Percentiles rank a stretch among this genome's conserved stretches.
Conservation (phyloP, 1,140 invertebrate species). For the Orius insidiosus region DNA sequence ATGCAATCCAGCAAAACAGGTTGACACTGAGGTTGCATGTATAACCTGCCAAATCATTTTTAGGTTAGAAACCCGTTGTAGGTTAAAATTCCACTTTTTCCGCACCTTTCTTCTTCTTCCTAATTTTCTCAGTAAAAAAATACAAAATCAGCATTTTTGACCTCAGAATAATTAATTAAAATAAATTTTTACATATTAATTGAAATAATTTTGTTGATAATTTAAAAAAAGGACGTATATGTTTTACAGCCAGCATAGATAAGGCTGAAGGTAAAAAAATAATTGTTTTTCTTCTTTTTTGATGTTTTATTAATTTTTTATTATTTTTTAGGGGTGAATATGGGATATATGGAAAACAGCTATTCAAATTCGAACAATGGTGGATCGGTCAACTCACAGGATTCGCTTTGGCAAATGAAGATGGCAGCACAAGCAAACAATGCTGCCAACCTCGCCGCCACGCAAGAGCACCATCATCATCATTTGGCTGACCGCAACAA, state of each 20-base stretch:
- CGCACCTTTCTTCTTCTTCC: too few species aligned
- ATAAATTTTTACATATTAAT: too few species aligned
- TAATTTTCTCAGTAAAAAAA: too few species aligned
- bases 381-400: conserved; percentile 82
- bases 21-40: too few species aligned
- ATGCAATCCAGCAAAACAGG: too few species aligned
- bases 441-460: conserved; percentile 24
- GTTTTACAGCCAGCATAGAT: conserved; percentile 15
- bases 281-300: not conserved
- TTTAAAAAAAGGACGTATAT: conserved; percentile 5
- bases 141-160: too few species aligned
- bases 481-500: conserved; percentile 36
- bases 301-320: not conserved
- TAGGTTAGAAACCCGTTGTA: too few species aligned
- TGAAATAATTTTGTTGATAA: not conserved
- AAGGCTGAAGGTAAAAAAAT: conserved; percentile 10
- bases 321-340: conserved; percentile 47
- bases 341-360: conserved; percentile 78
- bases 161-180: too few species aligned
- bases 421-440: conserved; percentile 45
- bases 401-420: conserved; percentile 88
- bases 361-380: conserved; percentile 85
- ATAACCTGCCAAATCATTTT: too few species aligned
- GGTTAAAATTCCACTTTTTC: too few species aligned
- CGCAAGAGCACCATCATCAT: conserved; percentile 29